A percentile compares a stretch with the other conserved stretches of the same genome.
Evolutionary conservation across 2,113 vertebrate species (phyloP).

Genomic region (Lepisosteus oculatus): DNA sequence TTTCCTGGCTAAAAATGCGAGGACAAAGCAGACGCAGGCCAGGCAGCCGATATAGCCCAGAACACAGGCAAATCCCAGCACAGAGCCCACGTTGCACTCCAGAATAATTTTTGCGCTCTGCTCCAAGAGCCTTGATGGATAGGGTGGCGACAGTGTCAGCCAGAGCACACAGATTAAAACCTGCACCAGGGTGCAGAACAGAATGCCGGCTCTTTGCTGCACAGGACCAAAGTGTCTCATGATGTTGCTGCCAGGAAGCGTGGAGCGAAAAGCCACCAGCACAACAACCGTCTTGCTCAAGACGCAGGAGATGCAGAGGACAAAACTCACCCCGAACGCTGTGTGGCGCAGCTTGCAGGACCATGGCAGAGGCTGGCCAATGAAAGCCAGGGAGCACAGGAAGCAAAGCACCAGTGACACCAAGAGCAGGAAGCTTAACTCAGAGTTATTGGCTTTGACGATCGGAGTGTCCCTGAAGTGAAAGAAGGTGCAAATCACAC

Average conservation of each 20-base stretch:
- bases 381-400: conserved; percentile 41
- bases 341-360: conserved; percentile 50
- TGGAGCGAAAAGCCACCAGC: conserved; percentile 45
- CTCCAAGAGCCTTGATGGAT: too few relatives aligned
- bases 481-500: conserved; percentile 34
- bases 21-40: too few relatives aligned
- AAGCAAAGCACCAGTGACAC: conserved; percentile 47
- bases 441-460: conserved; percentile 47
- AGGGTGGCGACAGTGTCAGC: too few relatives aligned
- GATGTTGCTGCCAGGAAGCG: conserved; percentile 34
- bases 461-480: conserved; percentile 38
- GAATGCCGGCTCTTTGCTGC: conserved; percentile 44
- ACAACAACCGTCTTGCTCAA: conserved; percentile 47
- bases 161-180: conserved; percentile 49
- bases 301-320: conserved; percentile 49
- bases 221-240: conserved; percentile 44
- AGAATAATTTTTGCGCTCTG: too few relatives aligned
- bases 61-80: too few relatives aligned
- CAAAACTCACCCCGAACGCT: conserved; percentile 51
- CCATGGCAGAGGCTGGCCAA: conserved; percentile 35
- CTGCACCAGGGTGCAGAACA: conserved; percentile 43
- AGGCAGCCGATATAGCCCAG: too few relatives aligned
- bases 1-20: too few relatives aligned
- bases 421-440: conserved; percentile 49
- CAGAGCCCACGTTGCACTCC: too few relatives aligned